Evolutionary conservation across 1,140 invertebrate genomes (phyloP).

Genomic region (Semibalanus balanoides): DNA sequence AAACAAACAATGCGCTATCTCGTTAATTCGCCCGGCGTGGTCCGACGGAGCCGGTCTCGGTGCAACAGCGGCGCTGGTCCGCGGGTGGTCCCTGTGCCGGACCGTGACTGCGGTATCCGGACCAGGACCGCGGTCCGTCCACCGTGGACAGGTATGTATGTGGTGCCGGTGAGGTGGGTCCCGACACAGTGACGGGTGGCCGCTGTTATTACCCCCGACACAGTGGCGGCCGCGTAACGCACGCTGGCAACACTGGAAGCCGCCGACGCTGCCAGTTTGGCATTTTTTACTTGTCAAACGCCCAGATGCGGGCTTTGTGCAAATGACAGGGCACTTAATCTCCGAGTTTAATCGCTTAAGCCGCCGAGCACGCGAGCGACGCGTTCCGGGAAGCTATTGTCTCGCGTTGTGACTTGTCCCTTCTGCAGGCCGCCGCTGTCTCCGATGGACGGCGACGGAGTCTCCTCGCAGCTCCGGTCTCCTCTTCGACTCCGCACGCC

Average conservation of each 20-base stretch:
- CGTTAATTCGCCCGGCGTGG: too few species aligned
- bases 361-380: not conserved
- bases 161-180: too few species aligned
- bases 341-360: not conserved
- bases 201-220: not conserved
- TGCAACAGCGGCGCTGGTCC: too few species aligned
- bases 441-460: not conserved
- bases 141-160: too few species aligned
- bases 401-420: not conserved
- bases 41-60: too few species aligned
- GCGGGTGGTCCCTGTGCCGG: too few species aligned
- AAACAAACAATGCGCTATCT: too few species aligned
- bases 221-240: not conserved
- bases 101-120: too few species aligned
- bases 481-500: too few species aligned
- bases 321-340: not conserved
- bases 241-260: not conserved
- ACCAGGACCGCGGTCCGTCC: too few species aligned
- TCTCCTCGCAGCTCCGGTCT: too few species aligned
- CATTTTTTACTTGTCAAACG: not conserved
- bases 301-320: not conserved
- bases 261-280: too few species aligned
- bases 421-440: not conserved
- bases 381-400: not conserved
- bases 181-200: not conserved